Evolutionary conservation across 2,113 vertebrate species (phyloP), one percentile per base, ranked within the genome.

Genomic region (Romanogobio albipinnatus): DNA sequence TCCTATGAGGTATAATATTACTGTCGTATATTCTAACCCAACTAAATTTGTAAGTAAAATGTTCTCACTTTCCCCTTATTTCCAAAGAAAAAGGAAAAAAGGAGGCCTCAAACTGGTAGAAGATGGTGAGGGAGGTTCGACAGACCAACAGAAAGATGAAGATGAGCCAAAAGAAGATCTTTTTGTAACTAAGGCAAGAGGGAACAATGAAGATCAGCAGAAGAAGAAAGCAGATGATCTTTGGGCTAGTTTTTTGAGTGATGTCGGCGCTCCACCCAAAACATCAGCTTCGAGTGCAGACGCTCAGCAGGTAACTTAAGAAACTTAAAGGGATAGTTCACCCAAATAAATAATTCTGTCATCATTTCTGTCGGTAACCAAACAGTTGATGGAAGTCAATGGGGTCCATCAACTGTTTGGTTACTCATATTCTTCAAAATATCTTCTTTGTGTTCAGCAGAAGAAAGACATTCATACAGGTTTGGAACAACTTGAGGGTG

Each of bases 171-270:
- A 88, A 15, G 89, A 88, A 1, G 89, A 88, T 19, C 90, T 93
- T 2, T 10, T 11, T 62, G 0, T 4, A 10, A 2, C 11, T n/a
- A 33, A 82, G 53, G 9, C 49, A 88, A 5, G 61, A 86, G 61
- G 9, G 45, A 2, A 62, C 0, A 90, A 89, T 0, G 90, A 86
- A 24, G 90, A 6, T 76, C 93, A 62, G 4, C 92, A 90, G 84
- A 96, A 96, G 88, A 96, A 94, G 87, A 97, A 96, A 86, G 96
- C 96, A 1, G 98, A 99, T n/a, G 97, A 97, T 33, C 95, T 99
- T 0, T 99, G 98, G 98, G 97, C 97, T 59, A 97, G 95, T 89
- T 99, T 99, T 89, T 94, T 99, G 87, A 97, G 94, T 0, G 98
- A 99, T 0, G 97, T 99, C 9, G 96, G 97, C 33, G 91, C 95